Evolutionary conservation across 2,113 vertebrate species (phyloP).

Genomic region (Circaetus cinerascens): DNA sequence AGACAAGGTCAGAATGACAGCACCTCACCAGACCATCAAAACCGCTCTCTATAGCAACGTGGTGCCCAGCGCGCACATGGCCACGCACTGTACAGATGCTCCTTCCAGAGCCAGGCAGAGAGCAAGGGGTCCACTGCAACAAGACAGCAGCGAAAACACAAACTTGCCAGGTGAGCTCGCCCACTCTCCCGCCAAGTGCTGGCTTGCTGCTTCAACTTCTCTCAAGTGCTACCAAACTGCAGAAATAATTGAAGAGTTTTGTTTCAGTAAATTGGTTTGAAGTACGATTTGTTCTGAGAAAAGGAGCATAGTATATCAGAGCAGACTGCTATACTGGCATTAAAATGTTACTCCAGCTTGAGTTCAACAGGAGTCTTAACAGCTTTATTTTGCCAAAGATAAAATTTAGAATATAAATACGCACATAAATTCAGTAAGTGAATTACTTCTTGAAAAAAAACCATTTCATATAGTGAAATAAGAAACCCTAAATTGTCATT

Average conservation of each 20-base stretch:
- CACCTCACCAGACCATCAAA: background rate
- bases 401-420: background rate
- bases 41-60: rapidly evolving
- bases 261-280: background rate
- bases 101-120: background rate
- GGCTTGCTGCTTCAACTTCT: background rate
- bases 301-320: background rate
- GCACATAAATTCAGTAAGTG: background rate
- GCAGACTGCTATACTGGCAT: background rate
- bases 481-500: background rate
- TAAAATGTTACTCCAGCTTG: background rate
- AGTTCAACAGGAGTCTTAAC: background rate
- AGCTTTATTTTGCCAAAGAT: conserved; percentile 4
- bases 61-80: rapidly evolving
- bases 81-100: rapidly evolving
- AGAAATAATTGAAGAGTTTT: background rate
- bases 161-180: background rate
- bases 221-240: background rate
- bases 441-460: background rate
- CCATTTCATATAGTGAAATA: background rate
- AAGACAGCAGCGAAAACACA: background rate
- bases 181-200: background rate
- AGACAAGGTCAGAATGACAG: background rate
- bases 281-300: background rate
- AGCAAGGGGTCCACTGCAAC: no score